Evolutionary conservation across 2,888 invertebrate species (phyloP), one percentile per base, ranked within the genome.

Genomic region (Eupithecia exiguata): DNA sequence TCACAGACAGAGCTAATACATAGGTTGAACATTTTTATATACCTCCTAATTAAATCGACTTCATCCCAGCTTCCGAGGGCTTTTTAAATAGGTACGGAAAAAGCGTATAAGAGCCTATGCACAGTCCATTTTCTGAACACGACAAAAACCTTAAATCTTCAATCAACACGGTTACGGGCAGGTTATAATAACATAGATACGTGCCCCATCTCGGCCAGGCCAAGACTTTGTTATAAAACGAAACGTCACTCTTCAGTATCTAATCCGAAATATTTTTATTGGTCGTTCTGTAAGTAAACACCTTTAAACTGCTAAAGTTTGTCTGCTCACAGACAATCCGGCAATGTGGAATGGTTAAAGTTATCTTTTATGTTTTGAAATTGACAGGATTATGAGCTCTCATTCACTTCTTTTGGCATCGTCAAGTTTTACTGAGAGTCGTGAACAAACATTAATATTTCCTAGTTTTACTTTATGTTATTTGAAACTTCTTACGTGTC

Each of bases 201-300:
- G 49, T n/a, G n/a, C 49, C 49, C 2, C n/a, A n/a, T 49, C n/a
- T n/a, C 21, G 58, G 58, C 25, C 14, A 58, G 25, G 25, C 12
- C 30, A 58, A 58, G 58, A 25, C 25, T 1, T 58, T 3, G 58
- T 25, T 25, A 25, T 58, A 74, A 53, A 68, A 38, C 58, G 61
- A 61, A 67, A 67, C 46, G 66, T 71, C 74, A 38, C 25, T 58
- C 70, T 67, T 67, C 49, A 68, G 43, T 66, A 66, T 43, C 49
- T 72, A 38, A 21, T 7, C 69, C 68, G 73, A 68, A 46, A 75
- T 69, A 75, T 70, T 75, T 72, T 75, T 72, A 72, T 72, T 68
- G 75, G 46, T 68, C 70, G 69, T 73, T 72, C 72, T 58, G 58
- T 72, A 69, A 70, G 70, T 74, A 76, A 73, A 76, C 67, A 76